Evolutionary conservation across 2,888 invertebrate genomes (phyloP).

Genomic region (Danaus chrysippus): DNA sequence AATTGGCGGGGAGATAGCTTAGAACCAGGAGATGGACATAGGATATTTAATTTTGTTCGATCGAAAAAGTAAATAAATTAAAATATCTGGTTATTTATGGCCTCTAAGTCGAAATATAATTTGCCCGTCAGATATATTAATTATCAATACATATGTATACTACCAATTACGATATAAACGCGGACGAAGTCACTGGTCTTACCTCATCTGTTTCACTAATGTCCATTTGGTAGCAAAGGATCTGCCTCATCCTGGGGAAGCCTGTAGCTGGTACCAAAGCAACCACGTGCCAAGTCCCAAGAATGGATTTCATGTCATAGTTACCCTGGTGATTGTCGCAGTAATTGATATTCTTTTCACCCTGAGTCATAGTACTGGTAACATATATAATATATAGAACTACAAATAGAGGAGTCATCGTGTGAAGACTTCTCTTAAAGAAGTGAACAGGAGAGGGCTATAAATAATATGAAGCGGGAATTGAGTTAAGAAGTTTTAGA

Average conservation of each 20-base stretch:
- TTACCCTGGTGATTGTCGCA: slow-evolving; percentile 57
- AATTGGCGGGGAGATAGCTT: too few species aligned
- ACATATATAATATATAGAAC: slow-evolving; percentile 34
- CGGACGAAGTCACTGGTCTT: too few species aligned
- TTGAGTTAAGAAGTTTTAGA: slow-evolving; percentile 15
- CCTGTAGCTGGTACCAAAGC: slow-evolving; percentile 60
- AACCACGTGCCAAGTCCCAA: slow-evolving; percentile 62
- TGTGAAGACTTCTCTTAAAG: slow-evolving; percentile 20
- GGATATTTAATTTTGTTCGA: too few species aligned
- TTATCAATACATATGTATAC: too few species aligned
- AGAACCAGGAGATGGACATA: too few species aligned
- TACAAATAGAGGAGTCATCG: slow-evolving; percentile 39
- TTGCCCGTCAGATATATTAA: too few species aligned
- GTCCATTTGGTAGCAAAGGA: slow-evolving; percentile 60
- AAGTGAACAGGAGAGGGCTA: slow-evolving; percentile 15
- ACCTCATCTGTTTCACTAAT: slow-evolving; percentile 68
- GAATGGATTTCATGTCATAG: slow-evolving; percentile 49
- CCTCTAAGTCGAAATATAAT: too few species aligned
- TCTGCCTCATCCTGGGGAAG: slow-evolving; percentile 47
- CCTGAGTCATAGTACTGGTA: slow-evolving; percentile 27
- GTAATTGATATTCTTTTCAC: slow-evolving; percentile 37
- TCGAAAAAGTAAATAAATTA: too few species aligned
- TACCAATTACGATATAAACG: too few species aligned
- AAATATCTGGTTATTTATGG: too few species aligned
- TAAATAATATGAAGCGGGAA: neutral